These are phyloP conservation scores for Hippoglossus hippoglossus DNA, from an alignment of 2,797 vertebrate genomes.

Conservation along the genomic window DNA sequence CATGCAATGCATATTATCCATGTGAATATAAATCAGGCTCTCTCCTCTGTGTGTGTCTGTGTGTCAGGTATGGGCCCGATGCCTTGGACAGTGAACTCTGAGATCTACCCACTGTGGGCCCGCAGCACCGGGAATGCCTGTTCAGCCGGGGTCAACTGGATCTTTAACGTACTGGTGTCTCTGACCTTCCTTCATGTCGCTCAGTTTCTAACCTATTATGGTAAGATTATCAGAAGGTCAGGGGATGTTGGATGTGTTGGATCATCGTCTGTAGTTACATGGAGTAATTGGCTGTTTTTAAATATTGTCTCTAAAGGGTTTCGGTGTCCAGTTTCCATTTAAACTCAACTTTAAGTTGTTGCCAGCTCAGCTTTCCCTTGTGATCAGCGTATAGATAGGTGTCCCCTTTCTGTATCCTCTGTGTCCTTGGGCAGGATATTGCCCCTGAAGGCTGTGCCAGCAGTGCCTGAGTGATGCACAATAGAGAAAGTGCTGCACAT, in stretches of 20 bases:
- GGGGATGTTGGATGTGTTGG: neutral
- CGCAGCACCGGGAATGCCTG: slow-evolving; percentile 97
- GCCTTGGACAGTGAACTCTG: slow-evolving; percentile 99
- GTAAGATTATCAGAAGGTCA: slow-evolving; percentile 70
- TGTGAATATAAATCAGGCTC: neutral
- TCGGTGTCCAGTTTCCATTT: no score
- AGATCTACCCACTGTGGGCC: slow-evolving; percentile 98
- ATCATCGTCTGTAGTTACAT: neutral
- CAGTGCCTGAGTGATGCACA: no score
- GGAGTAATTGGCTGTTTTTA: neutral
- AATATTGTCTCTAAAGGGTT: no score
- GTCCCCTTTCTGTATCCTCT: no score
- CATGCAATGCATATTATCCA: neutral
- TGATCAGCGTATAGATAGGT: no score
- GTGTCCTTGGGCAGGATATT: no score
- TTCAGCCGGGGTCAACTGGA: slow-evolving; percentile 96
- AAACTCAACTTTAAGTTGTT: no score
- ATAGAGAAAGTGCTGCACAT: no score
- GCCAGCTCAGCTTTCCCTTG: no score
- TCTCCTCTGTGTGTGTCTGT: neutral
- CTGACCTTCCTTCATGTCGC: slow-evolving; percentile 95
- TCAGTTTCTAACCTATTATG: slow-evolving; percentile 94
- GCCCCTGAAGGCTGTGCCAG: no score
- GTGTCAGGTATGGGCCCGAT: slow-evolving; percentile 95
- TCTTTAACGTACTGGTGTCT: slow-evolving; percentile 95